Base-by-base conservation (phyloP, 1,140 invertebrate genomes). In the Augochlora pura region DNA sequence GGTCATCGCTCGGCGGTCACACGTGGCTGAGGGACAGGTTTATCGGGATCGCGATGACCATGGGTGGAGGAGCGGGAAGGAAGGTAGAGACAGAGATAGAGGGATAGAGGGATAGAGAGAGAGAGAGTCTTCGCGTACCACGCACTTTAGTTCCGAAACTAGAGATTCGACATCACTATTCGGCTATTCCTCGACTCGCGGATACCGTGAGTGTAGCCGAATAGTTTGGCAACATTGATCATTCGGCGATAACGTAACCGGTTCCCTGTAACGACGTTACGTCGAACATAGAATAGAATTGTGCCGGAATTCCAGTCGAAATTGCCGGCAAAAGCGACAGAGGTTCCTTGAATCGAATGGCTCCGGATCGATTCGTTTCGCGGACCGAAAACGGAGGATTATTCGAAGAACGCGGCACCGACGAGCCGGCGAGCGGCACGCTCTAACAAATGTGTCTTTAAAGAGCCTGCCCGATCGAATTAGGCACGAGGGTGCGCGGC, bases 161-260 rank as follows among this genome's bases (percentile, higher is more conserved):
- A 77, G 59, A 74, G 62, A 49, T 69, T 79, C 65, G 77, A 72
- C 77, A 78, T 82, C 73, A 77, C 60, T 72, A 63, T 85, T 68
- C 38, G 18, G 46, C 68, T 66, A 77, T 81, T 65, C 69, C 65
- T 62, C 54, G 71, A 83, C 63, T 27, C 64, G 54, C 71, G 70
- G 67, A 57, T 69, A 70, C 63, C 59, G 81, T 32, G 32, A 32
- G 32, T 32, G 4, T 32, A 32, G 68, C 18, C 83, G 70, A 88
- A 89, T 88, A 88, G 87, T 89, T 89, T 46, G 27, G 46, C 70
- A 88, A 86, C 86, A 86, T 87, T 81, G 88, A 89, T 88, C 87
- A 82, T 87, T 64, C 69, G 79, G 54, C 52, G 71, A 49, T 80
- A 69, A 65, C 60, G 66, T 49, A 52, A 21, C 38, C 46, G 63